Conservation (phyloP, 2,113 vertebrate species). For the Aphyosemion australe region DNA sequence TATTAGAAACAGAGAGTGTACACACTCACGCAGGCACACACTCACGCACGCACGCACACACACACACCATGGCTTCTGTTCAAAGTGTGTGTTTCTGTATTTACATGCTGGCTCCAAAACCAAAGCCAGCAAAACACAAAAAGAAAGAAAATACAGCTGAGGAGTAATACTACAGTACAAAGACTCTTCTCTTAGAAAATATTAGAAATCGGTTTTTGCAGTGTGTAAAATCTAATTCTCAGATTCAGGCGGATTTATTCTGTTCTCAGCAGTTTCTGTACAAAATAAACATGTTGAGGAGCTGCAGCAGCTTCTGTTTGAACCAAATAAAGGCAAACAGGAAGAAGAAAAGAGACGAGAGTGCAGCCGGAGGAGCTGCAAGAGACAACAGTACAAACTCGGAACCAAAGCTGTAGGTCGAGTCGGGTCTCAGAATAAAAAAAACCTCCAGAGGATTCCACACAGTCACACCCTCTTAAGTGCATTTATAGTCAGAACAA, state of each 20-base stretch:
- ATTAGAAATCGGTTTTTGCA: constrained; percentile 93
- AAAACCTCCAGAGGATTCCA: no score
- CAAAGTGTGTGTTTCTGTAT: constrained; percentile 55
- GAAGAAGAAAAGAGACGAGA: background rate
- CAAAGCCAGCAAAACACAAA: constrained; percentile 68
- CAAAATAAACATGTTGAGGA: constrained; percentile 69
- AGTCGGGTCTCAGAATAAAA: no score
- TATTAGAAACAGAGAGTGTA: constrained; percentile 84
- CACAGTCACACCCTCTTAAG: no score
- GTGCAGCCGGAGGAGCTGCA: no score
- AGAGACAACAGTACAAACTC: no score
- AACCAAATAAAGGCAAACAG: constrained; percentile 5
- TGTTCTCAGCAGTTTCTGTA: constrained; percentile 87
- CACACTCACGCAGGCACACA: constrained; percentile 84
- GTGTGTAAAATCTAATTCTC: constrained; percentile 90
- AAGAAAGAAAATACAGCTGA: constrained; percentile 45
- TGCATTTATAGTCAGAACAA: no score
- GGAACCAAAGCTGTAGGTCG: no score
- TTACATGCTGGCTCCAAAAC: constrained; percentile 65
- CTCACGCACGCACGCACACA: constrained; percentile 85
- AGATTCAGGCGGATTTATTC: constrained; percentile 81
- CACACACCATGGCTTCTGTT: constrained; percentile 81
- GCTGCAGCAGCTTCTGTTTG: constrained; percentile 19
- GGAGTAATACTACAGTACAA: constrained; percentile 85
- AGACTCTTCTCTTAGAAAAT: constrained; percentile 94